A percentile compares a stretch with the other conserved stretches of the same genome.
Conservation (phyloP, 64 coral and sea anemone genomes). For the Orbicella faveolata region DNA sequence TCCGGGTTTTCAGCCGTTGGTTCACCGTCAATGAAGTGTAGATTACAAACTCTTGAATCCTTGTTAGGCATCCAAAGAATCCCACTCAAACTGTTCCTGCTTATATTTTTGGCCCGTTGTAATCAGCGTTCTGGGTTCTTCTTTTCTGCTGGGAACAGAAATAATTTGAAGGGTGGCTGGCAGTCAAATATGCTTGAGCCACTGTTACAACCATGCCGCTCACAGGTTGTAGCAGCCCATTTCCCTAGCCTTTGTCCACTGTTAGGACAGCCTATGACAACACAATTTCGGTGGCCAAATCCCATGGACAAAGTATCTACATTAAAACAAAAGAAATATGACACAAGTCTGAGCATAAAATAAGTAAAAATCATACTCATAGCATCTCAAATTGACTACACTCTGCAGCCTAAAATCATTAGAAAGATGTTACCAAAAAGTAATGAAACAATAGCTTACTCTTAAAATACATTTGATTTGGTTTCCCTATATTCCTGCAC, state of each 20-base stretch:
- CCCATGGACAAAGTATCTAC: slow-evolving; percentile 64
- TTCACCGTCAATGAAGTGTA: slow-evolving; percentile 57
- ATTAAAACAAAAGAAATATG: slow-evolving; percentile 62
- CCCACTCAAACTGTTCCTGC: slow-evolving; percentile 41
- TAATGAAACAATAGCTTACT: slow-evolving; percentile 41
- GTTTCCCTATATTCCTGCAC: slow-evolving; percentile 41
- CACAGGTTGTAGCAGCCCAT: slow-evolving; percentile 58
- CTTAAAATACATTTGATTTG: slow-evolving; percentile 59
- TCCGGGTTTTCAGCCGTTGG: slow-evolving; percentile 62
- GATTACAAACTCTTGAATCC: slow-evolving; percentile 64
- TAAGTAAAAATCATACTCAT: slow-evolving; percentile 33
- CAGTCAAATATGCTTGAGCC: slow-evolving; percentile 61
- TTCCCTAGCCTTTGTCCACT: slow-evolving; percentile 63
- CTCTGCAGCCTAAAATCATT: slow-evolving; percentile 26
- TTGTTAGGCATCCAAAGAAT: slow-evolving; percentile 36
- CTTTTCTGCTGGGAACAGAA: slow-evolving; percentile 5
- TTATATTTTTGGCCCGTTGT: slow-evolving; percentile 60
- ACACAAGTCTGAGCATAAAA: slow-evolving; percentile 42
- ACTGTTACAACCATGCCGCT: slow-evolving; percentile 51
- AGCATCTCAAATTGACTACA: slow-evolving; percentile 30
- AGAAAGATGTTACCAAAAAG: slow-evolving; percentile 7
- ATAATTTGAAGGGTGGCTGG: slow-evolving; percentile 63
- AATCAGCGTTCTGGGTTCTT: slow-evolving; percentile 55
- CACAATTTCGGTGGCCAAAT: slow-evolving; percentile 68
- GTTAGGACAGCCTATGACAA: slow-evolving; percentile 57